Evolutionary conservation across 2,797 vertebrate genomes (phyloP).

Genomic region (Malurus splendens): DNA sequence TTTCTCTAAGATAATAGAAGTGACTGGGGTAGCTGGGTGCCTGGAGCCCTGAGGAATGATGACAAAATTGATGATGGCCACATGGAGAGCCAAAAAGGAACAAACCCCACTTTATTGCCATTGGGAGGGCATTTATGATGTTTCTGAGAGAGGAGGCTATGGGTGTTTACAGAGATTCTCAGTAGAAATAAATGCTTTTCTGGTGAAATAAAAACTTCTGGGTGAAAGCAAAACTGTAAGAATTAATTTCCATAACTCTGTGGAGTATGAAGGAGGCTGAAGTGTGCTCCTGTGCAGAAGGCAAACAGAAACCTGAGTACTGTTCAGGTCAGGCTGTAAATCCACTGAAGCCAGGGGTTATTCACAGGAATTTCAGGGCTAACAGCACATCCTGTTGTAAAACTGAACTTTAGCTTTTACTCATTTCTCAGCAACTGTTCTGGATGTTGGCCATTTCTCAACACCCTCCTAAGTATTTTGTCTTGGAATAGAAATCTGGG

Average conservation of each 20-base stretch:
- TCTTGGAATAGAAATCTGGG: slow-evolving; percentile 2
- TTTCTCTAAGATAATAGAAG: background rate
- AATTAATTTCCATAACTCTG: background rate
- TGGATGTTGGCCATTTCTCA: background rate
- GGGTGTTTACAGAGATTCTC: background rate
- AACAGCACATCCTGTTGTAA: background rate
- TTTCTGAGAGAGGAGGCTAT: background rate
- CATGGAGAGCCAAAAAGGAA: background rate
- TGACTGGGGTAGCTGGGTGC: background rate
- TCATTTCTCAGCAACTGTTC: background rate
- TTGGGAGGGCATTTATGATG: rapidly evolving
- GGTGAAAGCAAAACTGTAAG: background rate
- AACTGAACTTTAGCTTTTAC: slow-evolving; percentile 12
- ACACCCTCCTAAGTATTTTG: background rate
- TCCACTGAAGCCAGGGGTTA: background rate
- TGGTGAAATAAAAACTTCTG: background rate
- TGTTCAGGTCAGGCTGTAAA: background rate
- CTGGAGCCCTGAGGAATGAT: background rate
- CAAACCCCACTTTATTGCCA: background rate
- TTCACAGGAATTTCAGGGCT: background rate
- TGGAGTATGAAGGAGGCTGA: background rate
- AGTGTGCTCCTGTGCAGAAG: background rate
- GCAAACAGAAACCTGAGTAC: background rate
- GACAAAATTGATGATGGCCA: background rate
- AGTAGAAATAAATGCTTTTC: background rate